These are phyloP conservation scores for Drosophila guanche DNA, from an alignment of 1,140 invertebrate genomes.

Conservation along the genomic window DNA sequence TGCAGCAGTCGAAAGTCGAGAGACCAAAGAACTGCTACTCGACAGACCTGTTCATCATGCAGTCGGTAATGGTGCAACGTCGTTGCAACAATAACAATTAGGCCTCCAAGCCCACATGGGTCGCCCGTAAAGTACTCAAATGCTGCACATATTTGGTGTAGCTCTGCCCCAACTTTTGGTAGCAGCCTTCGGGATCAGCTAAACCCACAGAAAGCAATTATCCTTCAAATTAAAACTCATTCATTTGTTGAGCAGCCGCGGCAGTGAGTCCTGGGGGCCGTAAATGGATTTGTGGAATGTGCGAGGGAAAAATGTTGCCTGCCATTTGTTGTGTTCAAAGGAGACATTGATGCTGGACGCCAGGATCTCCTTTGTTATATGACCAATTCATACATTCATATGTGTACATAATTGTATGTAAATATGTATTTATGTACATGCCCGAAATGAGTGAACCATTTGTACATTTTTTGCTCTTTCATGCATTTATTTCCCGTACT, in stretches of 20 bases:
- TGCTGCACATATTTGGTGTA: too few relatives aligned
- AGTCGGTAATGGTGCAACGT: slow-evolving; percentile 9
- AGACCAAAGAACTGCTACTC: slow-evolving; percentile 18
- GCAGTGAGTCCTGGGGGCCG: not conserved
- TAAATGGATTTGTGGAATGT: too few relatives aligned
- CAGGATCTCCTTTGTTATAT: slow-evolving; percentile 48
- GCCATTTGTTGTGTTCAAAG: slow-evolving; percentile 51
- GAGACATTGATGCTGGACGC: slow-evolving; percentile 38
- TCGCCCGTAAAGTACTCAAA: not conserved
- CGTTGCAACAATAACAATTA: too few relatives aligned
- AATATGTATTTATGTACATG: slow-evolving; percentile 31
- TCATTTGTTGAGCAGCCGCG: slow-evolving; percentile 55
- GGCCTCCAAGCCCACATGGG: not conserved
- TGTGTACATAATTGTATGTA: slow-evolving; percentile 3
- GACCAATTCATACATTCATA: slow-evolving; percentile 15
- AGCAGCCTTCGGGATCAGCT: slow-evolving; percentile 12
- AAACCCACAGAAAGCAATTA: slow-evolving; percentile 76
- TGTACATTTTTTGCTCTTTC: slow-evolving; percentile 51
- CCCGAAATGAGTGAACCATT: slow-evolving; percentile 74
- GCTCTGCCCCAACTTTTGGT: too few relatives aligned
- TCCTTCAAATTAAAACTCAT: slow-evolving; percentile 81
- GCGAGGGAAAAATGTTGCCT: slow-evolving; percentile 45
- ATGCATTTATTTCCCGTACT: too few relatives aligned
- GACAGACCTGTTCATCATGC: slow-evolving; percentile 55
- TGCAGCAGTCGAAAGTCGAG: slow-evolving; percentile 27